Evolutionary conservation across 2,888 invertebrate species (phyloP), one percentile per base, ranked within the genome.

Genomic region (Cataglyphis albicans): DNA sequence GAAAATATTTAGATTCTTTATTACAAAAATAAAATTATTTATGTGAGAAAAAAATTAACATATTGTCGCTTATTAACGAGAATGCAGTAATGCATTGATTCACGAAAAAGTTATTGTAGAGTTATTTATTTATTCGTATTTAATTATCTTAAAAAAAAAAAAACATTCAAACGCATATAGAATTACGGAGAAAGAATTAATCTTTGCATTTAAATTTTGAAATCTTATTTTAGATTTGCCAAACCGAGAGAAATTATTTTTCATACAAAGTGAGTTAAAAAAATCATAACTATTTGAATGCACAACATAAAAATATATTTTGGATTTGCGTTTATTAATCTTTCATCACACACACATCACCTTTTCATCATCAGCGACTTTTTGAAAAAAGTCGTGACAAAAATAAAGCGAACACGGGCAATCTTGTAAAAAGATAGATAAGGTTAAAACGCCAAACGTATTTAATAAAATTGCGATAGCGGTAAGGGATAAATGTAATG

Each of bases 371-470:
- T 21, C 21, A 21, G 25, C 29, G 29, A 18, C 1, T 10, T 21
- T 10, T 35, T 63, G 21, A 38, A 73, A 59, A n/a, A 41, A 1
- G 21, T 64, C 21, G 6, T 52, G 67, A 75, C 15, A 35, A 38
- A 35, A 25, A 25, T 67, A 18, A 21, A 75, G 35, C 18, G 35
- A 75, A 48, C 9, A 25, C 18, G 35, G n/a, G 7, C 44, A 32
- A 10, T 29, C n/a, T 25, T 61, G 21, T 44, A 64, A 67, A 67
- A 59, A 38, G 7, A 65, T 67, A 29, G 25, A 15, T 67, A 76
- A 55, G 52, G 12, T 52, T 7, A 76, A 67, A 76, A 78, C 25
- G 70, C 59, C 72, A 80, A 72, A 80, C 32, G 9, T 72, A 57
- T 70, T 72, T 72, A 72, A 21, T 59, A 25, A 44, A 70, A 57